Conservation (phyloP, 2,113 vertebrate species). For the Notarius quadriscutis region DNA sequence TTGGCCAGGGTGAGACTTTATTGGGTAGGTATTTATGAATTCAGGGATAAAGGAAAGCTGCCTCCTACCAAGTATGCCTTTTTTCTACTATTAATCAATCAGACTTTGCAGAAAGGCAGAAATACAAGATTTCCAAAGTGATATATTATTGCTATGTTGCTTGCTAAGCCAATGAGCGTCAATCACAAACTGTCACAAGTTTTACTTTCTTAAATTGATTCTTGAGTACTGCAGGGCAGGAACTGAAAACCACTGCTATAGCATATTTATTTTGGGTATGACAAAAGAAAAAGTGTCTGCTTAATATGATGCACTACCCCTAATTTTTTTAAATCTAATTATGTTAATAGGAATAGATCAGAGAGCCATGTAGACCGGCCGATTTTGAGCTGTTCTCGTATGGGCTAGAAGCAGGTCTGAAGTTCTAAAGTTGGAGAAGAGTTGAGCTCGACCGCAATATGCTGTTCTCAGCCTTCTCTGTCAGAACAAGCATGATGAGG, state of each 20-base stretch:
- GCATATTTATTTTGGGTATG: constrained; percentile 11
- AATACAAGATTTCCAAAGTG: not conserved
- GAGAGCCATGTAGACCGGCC: not conserved
- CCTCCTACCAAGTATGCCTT: not conserved
- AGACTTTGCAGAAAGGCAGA: not conserved
- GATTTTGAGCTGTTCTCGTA: not conserved
- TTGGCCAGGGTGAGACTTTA: not conserved
- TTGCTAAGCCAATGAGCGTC: not conserved
- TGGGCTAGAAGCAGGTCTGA: constrained; percentile 16
- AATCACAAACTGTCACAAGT: not conserved
- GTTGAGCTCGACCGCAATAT: constrained; percentile 60
- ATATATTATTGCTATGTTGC: not conserved
- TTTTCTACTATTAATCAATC: constrained; percentile 15
- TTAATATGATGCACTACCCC: not conserved
- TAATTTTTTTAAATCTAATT: constrained; percentile 21
- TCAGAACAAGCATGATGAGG: constrained; percentile 88
- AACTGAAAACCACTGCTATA: not conserved
- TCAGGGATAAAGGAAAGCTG: not conserved
- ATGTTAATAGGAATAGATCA: not conserved
- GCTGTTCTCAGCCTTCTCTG: constrained; percentile 82
- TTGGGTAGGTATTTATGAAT: not conserved
- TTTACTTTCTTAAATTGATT: not conserved
- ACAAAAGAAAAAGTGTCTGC: not conserved
- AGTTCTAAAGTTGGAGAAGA: constrained; percentile 43
- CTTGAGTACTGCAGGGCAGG: not conserved